Base-by-base conservation (phyloP, 2,797 vertebrate species). In the Nothura maculosa region DNA sequence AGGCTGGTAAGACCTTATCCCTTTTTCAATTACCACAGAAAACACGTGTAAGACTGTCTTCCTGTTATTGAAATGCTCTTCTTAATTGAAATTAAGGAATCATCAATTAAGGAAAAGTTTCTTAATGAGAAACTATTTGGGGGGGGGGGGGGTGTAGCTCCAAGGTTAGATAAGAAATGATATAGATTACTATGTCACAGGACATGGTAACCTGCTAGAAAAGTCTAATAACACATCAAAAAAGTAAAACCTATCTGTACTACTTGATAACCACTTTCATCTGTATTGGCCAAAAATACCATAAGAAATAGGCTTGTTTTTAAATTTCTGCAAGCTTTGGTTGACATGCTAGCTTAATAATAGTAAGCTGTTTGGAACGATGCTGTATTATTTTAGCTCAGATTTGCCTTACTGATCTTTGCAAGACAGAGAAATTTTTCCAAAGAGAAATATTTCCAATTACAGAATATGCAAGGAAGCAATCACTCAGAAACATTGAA, bases 391-490 rank as follows among this genome's bases (percentile, higher is more conserved):
- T 42, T 87, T 87, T 43, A 81, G 21, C 21, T 73, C 48, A 34
- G 48, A 62, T 81, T 82, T 83, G 54, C 69, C 58, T 78, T 73
- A 38, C 15, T 66, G 58, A 75, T 81, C 61, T 83, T 66, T 67
- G 12, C 4, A 81, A 81, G 42, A 32, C 40, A 70, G 43, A 72
- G 48, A 85, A 83, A 73, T 89, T 81, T 63, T 66, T 83, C 45
- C 62, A 66, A 72, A n/a, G 66, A 90, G 67, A 91, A 95, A 69
- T 93, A 87, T 83, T 82, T 52, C 68, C 38, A 28, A 27, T 83
- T 83, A 30, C 3, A 79, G 47, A 81, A 76, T 32, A 81, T 22
- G 22, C 21, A 17, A 91, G 38, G 47, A 24, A 67, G 57, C 5
- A 10, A 89, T 73, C 55, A 73, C 27, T 16, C 1, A 5, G 34